These are phyloP conservation scores for Tetheella fluctuosa DNA, from an alignment of 2,888 invertebrate species.

Conservation along the genomic window DNA sequence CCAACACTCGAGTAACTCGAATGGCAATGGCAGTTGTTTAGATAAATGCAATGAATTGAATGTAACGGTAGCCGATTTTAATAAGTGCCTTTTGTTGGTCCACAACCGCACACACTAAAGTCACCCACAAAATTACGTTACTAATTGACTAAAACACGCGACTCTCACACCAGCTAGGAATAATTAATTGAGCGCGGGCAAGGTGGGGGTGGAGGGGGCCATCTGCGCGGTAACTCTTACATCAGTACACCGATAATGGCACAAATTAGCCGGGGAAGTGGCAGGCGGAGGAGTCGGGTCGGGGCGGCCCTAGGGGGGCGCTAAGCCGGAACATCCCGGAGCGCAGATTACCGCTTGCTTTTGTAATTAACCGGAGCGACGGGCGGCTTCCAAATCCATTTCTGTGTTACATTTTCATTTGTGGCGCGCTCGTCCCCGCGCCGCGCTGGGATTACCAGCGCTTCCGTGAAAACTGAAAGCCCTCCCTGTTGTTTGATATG, in stretches of 20 bases:
- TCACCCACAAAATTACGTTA: constrained; percentile 84
- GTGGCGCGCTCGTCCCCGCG: constrained; percentile 72
- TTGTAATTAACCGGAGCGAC: constrained; percentile 85
- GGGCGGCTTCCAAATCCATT: constrained; percentile 84
- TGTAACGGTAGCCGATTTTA: constrained; percentile 49
- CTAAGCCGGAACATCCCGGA: constrained; percentile 84
- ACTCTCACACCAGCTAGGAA: constrained; percentile 83
- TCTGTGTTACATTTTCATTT: constrained; percentile 85
- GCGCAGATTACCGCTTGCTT: constrained; percentile 85
- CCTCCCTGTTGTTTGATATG: constrained; percentile 58
- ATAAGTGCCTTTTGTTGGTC: constrained; percentile 62
- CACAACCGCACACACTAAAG: constrained; percentile 79
- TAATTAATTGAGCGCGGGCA: constrained; percentile 82
- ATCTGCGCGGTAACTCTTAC: constrained; percentile 84
- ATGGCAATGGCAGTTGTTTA: constrained; percentile 23
- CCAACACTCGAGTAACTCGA: neutral
- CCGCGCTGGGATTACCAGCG: constrained; percentile 69
- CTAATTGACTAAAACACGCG: constrained; percentile 85
- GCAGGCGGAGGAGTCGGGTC: constrained; percentile 62
- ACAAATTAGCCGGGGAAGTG: constrained; percentile 83
- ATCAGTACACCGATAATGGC: constrained; percentile 85
- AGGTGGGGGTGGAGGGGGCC: constrained; percentile 65
- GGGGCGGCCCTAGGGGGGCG: constrained; percentile 60
- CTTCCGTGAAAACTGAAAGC: constrained; percentile 64
- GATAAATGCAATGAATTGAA: constrained; percentile 30